phyloP scores from a whole-genome alignment of 2,113 vertebrate genomes.

The Cisticola juncidis region DNA sequence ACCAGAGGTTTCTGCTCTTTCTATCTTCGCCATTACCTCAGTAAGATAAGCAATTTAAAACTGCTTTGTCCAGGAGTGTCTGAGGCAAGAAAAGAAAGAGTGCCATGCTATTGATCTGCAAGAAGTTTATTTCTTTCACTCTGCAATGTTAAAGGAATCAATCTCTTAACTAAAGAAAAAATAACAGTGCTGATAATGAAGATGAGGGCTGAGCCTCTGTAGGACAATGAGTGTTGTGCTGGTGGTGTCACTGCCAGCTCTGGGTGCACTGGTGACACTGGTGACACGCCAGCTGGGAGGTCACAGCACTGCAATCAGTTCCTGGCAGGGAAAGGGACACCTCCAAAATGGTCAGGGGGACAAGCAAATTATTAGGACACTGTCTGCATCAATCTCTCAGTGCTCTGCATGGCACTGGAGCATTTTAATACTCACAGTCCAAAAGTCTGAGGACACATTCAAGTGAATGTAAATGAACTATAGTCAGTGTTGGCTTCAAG shows the following conservation, averaged over 20 bases:
- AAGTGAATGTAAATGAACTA: background rate
- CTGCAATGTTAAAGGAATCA: conserved; percentile 64
- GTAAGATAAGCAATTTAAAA: conserved; percentile 29
- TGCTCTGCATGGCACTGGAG: background rate
- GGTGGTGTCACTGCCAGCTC: conserved; percentile 5
- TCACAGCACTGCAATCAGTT: conserved; percentile 53
- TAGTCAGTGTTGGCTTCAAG: background rate
- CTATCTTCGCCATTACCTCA: background rate
- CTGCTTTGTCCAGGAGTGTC: conserved; percentile 29
- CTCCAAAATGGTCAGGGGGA: conserved; percentile 7
- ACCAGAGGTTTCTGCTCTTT: background rate
- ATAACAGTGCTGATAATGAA: conserved; percentile 23
- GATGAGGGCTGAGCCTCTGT: conserved; percentile 28
- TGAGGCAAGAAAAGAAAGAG: background rate
- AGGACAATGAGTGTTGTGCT: conserved; percentile 34
- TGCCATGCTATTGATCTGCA: conserved; percentile 44
- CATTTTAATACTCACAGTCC: background rate
- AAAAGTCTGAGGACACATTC: background rate
- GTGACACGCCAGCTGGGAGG: background rate
- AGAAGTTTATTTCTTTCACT: conserved; percentile 65
- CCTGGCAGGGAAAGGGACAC: conserved; percentile 12
- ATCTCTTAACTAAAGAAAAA: conserved; percentile 70
- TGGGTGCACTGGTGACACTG: conserved; percentile 32
- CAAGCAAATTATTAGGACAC: background rate
- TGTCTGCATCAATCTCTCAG: background rate